These are phyloP conservation scores for Eucidaris tribuloides DNA, from an alignment of 35 echinoderm and acorn worm species.

Conservation along the genomic window DNA sequence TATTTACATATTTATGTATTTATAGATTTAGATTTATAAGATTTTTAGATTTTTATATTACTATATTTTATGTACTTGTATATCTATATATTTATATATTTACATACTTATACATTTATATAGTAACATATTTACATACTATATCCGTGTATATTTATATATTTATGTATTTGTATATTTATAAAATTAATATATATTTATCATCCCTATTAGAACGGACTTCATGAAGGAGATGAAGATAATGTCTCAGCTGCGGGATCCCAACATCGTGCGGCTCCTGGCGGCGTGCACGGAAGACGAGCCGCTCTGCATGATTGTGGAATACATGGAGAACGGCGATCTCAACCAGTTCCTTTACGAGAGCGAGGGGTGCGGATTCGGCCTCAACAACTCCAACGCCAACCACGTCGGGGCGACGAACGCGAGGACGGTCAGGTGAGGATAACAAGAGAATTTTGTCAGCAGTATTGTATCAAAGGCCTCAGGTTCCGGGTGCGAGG, in stretches of 20 bases:
- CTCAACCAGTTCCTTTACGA: constrained; percentile 91
- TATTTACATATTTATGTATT: no score
- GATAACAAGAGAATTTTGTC: not conserved
- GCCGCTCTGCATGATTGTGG: constrained; percentile 93
- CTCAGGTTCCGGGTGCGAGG: no score
- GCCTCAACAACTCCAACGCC: constrained; percentile 28
- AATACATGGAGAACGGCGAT: constrained; percentile 93
- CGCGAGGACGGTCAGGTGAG: constrained; percentile 60
- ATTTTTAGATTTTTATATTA: no score
- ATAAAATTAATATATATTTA: no score
- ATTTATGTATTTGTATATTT: no score
- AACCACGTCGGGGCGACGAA: constrained; percentile 45
- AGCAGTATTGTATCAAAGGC: not conserved
- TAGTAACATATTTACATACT: no score
- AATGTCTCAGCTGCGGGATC: constrained; percentile 89
- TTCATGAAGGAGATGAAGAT: constrained; percentile 99
- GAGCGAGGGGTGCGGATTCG: constrained; percentile 49
- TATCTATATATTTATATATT: no score
- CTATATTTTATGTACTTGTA: no score
- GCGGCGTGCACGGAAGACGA: constrained; percentile 90
- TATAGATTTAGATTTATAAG: no score
- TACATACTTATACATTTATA: no score
- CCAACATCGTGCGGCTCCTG: constrained; percentile 92
- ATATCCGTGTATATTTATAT: no score
- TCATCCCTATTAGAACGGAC: constrained; percentile 59